phyloP scores from a whole-genome alignment of 2,888 invertebrate species.

The Polydesmus complanatus region DNA sequence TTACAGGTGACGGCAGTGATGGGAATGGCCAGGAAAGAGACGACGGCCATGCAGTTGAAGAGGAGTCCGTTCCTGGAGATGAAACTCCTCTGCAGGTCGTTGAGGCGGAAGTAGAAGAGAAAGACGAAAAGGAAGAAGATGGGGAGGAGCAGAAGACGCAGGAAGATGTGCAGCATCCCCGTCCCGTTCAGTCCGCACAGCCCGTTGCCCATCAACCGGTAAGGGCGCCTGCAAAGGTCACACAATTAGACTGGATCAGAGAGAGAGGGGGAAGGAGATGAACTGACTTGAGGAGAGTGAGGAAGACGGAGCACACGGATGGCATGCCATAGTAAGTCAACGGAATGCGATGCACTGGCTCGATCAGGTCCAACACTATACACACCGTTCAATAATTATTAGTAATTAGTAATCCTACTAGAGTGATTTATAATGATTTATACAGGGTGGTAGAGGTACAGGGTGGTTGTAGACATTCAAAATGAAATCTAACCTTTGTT shows the following conservation, averaged over 20 bases:
- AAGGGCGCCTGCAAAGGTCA: constrained; percentile 47
- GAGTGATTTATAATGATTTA: too few relatives aligned
- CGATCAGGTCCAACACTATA: constrained; percentile 9
- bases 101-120: constrained; percentile 50
- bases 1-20: constrained; percentile 55
- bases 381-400: too few relatives aligned
- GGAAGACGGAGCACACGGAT: constrained; percentile 49
- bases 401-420: too few relatives aligned
- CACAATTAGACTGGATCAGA: neutral
- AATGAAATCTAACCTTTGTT: too few relatives aligned
- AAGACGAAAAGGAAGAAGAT: constrained; percentile 58
- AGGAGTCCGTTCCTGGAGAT: constrained; percentile 55
- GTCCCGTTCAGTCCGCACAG: constrained; percentile 44
- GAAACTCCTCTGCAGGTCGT: constrained; percentile 46
- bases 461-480: too few relatives aligned
- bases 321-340: constrained; percentile 59
- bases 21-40: constrained; percentile 53
- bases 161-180: constrained; percentile 59
- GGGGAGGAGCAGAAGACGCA: constrained; percentile 52
- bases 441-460: too few relatives aligned
- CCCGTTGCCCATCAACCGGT: constrained; percentile 57
- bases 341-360: constrained; percentile 47
- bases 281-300: constrained; percentile 41
- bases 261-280: neutral
- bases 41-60: constrained; percentile 51